Conservation (phyloP, 2,113 vertebrate genomes). For the Lophochroa leadbeateri region DNA sequence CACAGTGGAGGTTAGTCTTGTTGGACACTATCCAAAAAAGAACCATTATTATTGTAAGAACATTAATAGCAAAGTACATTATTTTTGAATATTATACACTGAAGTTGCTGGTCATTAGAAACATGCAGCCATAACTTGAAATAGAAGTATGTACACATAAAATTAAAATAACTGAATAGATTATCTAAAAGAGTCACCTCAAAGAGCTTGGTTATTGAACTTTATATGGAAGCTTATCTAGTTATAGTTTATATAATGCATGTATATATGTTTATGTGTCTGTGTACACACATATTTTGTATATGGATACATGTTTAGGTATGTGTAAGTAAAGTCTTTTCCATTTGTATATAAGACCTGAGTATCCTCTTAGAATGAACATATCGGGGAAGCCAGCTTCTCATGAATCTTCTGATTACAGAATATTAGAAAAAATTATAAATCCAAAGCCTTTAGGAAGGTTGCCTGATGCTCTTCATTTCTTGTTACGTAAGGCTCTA, state of each 20-base stretch:
- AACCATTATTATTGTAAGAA: not conserved
- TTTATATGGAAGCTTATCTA: not conserved
- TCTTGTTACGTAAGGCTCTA: not conserved
- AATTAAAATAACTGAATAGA: not conserved
- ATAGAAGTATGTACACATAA: not conserved
- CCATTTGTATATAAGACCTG: not conserved
- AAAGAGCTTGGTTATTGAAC: not conserved
- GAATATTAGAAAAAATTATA: not conserved
- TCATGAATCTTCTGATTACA: not conserved
- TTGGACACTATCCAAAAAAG: not conserved
- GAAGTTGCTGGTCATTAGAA: not conserved
- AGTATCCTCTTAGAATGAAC: not conserved
- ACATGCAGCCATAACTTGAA: not conserved
- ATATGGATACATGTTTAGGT: not conserved
- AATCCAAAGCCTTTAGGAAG: not conserved
- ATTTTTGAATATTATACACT: not conserved
- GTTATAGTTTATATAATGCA: not conserved
- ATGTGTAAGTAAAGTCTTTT: not conserved
- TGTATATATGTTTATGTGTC: not conserved
- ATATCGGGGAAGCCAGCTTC: not conserved
- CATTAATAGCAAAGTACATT: not conserved
- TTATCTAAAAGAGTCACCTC: not conserved
- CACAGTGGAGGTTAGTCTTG: not conserved
- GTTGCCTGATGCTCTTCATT: not conserved
- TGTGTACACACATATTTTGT: not conserved